These are phyloP conservation scores for Amblyraja radiata DNA, from an alignment of 2,797 vertebrate genomes.

Conservation along the genomic window DNA sequence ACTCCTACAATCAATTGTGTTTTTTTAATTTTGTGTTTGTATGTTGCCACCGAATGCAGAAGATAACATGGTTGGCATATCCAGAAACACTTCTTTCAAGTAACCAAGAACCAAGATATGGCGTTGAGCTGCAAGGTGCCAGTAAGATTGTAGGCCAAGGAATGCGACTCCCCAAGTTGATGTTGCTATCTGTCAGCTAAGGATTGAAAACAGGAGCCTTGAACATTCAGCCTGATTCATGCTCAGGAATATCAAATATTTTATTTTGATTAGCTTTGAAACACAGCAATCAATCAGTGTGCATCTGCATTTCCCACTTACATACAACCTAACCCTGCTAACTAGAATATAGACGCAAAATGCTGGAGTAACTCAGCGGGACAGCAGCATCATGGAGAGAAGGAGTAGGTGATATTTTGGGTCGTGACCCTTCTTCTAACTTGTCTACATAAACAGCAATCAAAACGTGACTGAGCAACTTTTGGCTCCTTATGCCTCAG, in stretches of 20 bases:
- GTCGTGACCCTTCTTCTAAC: not conserved
- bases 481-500: not conserved
- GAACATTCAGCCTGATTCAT: not conserved
- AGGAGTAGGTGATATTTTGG: too few species aligned
- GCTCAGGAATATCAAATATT: not conserved
- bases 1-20: too few species aligned
- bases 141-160: not conserved
- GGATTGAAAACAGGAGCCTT: not conserved
- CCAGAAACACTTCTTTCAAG: too few species aligned
- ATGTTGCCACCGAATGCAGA: not conserved
- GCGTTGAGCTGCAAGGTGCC: not conserved
- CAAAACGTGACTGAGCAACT: not conserved
- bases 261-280: not conserved
- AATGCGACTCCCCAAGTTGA: not conserved
- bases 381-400: too few species aligned
- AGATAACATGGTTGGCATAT: not conserved
- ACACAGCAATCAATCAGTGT: not conserved
- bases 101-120: too few species aligned
- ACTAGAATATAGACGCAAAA: not conserved
- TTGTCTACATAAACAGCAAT: not conserved
- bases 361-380: too few species aligned
- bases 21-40: not conserved
- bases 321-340: not conserved
- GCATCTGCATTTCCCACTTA: too few species aligned
- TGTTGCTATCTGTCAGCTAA: not conserved